phyloP scores from a whole-genome alignment of 2,797 vertebrate genomes.

The Cryptoprocta ferox region DNA sequence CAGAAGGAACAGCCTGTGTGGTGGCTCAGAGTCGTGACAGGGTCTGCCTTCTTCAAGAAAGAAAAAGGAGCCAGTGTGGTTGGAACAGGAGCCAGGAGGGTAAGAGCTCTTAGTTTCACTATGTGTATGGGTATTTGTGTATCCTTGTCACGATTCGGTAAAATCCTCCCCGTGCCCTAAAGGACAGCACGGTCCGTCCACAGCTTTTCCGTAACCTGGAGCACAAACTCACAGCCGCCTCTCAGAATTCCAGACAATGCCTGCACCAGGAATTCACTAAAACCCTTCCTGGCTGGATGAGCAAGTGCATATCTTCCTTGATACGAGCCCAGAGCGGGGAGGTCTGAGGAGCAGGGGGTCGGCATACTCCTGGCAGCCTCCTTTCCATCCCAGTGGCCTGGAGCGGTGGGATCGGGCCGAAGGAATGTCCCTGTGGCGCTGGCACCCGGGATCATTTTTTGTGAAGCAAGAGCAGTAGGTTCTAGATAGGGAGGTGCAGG shows the following conservation, averaged over 20 bases:
- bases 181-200: rapidly evolving
- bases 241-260: not conserved
- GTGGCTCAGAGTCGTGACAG: not conserved
- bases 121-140: not conserved
- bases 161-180: not conserved
- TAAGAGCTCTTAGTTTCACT: not conserved
- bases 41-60: not conserved
- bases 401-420: not conserved
- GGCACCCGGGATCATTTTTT: not conserved
- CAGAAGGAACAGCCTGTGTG: not conserved
- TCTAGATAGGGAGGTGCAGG: not conserved
- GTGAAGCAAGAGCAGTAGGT: not conserved
- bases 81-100: not conserved
- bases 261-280: not conserved
- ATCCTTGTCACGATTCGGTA: not conserved
- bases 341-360: not conserved
- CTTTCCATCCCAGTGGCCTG: not conserved
- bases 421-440: not conserved
- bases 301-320: not conserved
- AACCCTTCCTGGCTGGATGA: not conserved
- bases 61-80: not conserved
- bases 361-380: not conserved
- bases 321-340: not conserved
- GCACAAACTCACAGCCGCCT: not conserved
- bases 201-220: not conserved